A percentile compares a stretch with the other conserved stretches of the same genome.
These are phyloP conservation scores for Drosophila nigricruria DNA, from an alignment of 2,888 invertebrate species.

Conservation along the genomic window DNA sequence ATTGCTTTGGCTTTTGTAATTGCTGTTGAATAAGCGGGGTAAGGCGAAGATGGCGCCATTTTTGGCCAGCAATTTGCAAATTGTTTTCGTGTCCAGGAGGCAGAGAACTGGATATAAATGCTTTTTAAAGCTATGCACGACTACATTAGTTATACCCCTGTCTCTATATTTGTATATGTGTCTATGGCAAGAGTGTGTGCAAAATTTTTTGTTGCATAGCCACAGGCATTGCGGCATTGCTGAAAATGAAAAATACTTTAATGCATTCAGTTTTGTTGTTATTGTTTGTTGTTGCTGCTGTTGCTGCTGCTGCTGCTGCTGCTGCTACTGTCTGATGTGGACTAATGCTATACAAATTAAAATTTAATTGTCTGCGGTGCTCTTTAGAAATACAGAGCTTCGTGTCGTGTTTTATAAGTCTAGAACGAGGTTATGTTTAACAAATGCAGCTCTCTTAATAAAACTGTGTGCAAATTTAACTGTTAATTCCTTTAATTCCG, in stretches of 20 bases:
- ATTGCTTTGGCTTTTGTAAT: slow-evolving; percentile 65
- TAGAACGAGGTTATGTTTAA: slow-evolving; percentile 45
- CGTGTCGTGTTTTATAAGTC: slow-evolving; percentile 6
- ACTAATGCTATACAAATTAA: slow-evolving; percentile 71
- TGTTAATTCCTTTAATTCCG: neutral
- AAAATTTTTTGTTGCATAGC: slow-evolving; percentile 58
- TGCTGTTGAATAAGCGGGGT: slow-evolving; percentile 70
- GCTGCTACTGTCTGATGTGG: slow-evolving; percentile 14
- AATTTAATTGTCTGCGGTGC: slow-evolving; percentile 63
- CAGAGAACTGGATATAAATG: slow-evolving; percentile 49
- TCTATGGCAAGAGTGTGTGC: slow-evolving; percentile 17
- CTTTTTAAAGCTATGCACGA: slow-evolving; percentile 33
- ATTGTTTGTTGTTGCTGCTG: slow-evolving; percentile 25
- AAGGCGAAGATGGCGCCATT: slow-evolving; percentile 67
- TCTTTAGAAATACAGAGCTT: slow-evolving; percentile 29
- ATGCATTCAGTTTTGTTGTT: slow-evolving; percentile 32
- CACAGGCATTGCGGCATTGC: slow-evolving; percentile 51
- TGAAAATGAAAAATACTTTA: slow-evolving; percentile 48
- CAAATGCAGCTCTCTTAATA: neutral
- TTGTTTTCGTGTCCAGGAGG: slow-evolving; percentile 62
- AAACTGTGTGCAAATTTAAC: neutral
- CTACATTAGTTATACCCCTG: slow-evolving; percentile 38
- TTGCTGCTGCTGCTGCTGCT: slow-evolving; percentile 9
- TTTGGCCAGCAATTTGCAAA: slow-evolving; percentile 78
- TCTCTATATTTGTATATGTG: slow-evolving; percentile 14